A percentile compares a stretch with the other conserved stretches of the same genome.
Conservation (phyloP, 2,113 vertebrate genomes). For the Condylura cristata region DNA sequence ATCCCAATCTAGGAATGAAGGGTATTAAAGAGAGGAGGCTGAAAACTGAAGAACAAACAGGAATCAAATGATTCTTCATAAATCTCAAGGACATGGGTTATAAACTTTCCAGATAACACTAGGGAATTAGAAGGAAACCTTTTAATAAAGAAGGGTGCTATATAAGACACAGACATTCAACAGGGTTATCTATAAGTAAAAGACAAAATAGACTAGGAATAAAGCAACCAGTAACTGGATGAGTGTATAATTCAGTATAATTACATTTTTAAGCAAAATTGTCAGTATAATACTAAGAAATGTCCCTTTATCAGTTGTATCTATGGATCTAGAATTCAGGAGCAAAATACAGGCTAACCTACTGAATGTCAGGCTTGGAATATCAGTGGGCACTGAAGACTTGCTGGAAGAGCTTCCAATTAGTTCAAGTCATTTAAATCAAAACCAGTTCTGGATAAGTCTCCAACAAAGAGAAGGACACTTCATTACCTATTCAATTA, state of each 20-base stretch:
- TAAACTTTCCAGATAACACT: neutral
- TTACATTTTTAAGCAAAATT: neutral
- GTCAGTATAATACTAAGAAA: neutral
- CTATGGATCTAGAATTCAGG: neutral
- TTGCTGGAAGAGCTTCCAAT: neutral
- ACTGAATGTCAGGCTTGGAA: neutral
- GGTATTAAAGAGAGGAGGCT: neutral
- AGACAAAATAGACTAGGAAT: neutral
- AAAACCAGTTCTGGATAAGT: neutral
- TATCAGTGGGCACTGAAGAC: neutral
- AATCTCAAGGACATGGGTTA: neutral
- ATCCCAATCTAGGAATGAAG: neutral
- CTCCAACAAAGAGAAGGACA: neutral
- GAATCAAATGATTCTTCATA: neutral
- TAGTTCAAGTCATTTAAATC: neutral
- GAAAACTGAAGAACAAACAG: neutral
- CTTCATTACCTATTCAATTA: neutral
- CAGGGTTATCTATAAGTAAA: neutral
- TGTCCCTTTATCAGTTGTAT: neutral
- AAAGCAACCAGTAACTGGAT: neutral
- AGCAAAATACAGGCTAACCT: neutral
- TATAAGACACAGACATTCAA: neutral
- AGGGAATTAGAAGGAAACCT: accelerated
- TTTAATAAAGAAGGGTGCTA: neutral
- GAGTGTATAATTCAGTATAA: neutral